Conservation (phyloP, 1,140 invertebrate genomes). For the Eupeodes corollae region DNA sequence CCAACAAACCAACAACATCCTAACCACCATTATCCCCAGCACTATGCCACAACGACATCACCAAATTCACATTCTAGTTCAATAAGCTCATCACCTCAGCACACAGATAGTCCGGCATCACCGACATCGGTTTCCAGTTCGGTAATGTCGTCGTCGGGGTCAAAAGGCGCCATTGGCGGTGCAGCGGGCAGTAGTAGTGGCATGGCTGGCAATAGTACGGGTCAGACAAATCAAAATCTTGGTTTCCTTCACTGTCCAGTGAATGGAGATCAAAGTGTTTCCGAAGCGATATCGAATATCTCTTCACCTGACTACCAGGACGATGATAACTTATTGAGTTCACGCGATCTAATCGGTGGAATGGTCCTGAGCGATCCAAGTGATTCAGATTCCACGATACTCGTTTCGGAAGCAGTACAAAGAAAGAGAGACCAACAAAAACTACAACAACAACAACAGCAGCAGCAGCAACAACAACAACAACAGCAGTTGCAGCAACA, state of each 20-base stretch:
- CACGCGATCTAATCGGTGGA: constrained; percentile 41
- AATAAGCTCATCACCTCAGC: constrained; percentile 37
- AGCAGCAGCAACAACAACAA: constrained; percentile 37
- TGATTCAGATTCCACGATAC: constrained; percentile 68
- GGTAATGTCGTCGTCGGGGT: constrained; percentile 63
- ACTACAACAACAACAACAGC: constrained; percentile 28
- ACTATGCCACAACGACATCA: constrained; percentile 5
- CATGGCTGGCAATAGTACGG: constrained; percentile 11
- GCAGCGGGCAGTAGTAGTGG: constrained; percentile 11
- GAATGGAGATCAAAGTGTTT: constrained; percentile 54
- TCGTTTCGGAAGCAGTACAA: constrained; percentile 62
- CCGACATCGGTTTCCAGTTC: constrained; percentile 77
- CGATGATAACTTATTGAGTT: constrained; percentile 42
- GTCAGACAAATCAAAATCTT: too few relatives aligned
- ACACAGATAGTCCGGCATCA: constrained; percentile 54
- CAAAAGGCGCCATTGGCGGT: constrained; percentile 38
- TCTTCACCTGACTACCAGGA: constrained; percentile 79
- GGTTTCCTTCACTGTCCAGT: constrained; percentile 1
- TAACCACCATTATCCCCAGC: constrained; percentile 27
- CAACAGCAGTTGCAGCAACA: constrained; percentile 40
- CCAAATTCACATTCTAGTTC: constrained; percentile 41
- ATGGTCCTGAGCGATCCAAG: constrained; percentile 80
- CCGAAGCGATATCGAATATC: constrained; percentile 75
- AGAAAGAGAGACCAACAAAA: constrained; percentile 44
- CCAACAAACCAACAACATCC: constrained; percentile 37